These are phyloP conservation scores for Huso huso DNA, from an alignment of 2,797 vertebrate genomes.

Conservation along the genomic window DNA sequence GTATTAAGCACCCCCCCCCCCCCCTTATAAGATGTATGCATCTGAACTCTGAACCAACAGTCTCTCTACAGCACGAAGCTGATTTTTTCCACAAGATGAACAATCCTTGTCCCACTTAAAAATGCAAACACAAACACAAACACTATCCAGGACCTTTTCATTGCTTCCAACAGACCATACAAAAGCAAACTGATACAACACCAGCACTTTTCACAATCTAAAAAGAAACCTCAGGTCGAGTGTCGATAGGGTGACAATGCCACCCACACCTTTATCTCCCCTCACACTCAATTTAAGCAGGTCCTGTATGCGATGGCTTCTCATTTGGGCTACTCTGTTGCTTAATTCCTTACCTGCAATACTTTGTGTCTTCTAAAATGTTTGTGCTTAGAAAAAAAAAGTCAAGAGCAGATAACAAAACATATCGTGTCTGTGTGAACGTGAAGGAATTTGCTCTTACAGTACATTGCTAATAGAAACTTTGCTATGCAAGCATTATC, in stretches of 20 bases:
- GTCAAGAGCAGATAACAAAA: neutral
- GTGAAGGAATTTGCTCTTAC: neutral
- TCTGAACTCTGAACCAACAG: too few relatives aligned
- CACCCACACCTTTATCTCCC: neutral
- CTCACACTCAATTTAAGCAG: neutral
- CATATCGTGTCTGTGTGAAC: neutral
- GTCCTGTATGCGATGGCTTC: neutral
- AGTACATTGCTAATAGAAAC: neutral
- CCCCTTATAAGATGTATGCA: too few relatives aligned
- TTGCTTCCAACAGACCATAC: neutral
- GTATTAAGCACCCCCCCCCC: too few relatives aligned
- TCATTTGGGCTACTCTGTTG: neutral
- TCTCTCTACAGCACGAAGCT: too few relatives aligned
- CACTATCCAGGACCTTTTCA: neutral
- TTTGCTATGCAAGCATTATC: neutral
- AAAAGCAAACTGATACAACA: neutral
- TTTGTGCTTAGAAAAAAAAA: neutral
- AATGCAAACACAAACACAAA: too few relatives aligned
- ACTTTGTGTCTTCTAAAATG: too few relatives aligned
- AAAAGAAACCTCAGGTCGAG: neutral
- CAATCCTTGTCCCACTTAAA: too few relatives aligned
- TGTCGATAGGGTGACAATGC: neutral
- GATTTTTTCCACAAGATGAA: too few relatives aligned
- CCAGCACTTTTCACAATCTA: neutral
- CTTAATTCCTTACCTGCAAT: too few relatives aligned